Evolutionary conservation across 1,140 invertebrate genomes (phyloP), one percentile per base, ranked within the genome.

Genomic region (Doryteuthis pealeii): DNA sequence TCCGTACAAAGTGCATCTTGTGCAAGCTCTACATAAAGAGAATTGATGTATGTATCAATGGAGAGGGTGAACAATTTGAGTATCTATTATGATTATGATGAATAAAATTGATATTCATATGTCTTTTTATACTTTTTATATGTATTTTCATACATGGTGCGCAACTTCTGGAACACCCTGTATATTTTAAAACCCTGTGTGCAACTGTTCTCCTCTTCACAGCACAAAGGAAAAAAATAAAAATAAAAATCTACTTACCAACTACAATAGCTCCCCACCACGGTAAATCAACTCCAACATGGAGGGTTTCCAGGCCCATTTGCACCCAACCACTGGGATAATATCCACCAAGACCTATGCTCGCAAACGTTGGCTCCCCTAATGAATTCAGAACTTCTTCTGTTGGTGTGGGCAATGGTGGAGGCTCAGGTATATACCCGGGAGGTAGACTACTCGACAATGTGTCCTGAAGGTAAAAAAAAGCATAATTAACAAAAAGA

Each of bases 251-350:
- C 0, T 26, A 81, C 83, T 85, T 89, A 93, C 93, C 90, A 72
- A 93, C 84, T 6, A 92, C 88, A 83, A 99, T 98, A 18, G 93
- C 86, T 30, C 86, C 91, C 95, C 96, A 98, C 96, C 96, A 99
- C 2, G 96, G 96, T 22, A 98, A 68, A 80, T 92, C 92, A 22
- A 89, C 85, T 1, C 86, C 85, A 54, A 94, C 90, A 86, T 98
- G 96, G 14, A 98, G 62, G 79, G 88, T 92, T 87, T 99, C 96
- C 79, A 98, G 88, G 75, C 88, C 89, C 66, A 92, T 90, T 84
- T 98, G 94, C 1, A 96, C 86, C 0, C 95, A 83, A 4, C 96
- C 96, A 15, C 92, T 85, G 1, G 96, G 96, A 28, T 86, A 88
- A 89, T 90, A 94, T 12, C 92, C 91, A 26, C 92, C 94, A 10